Evolutionary conservation across 2,888 invertebrate species (phyloP), one percentile per base, ranked within the genome.

Genomic region (Aporophyla lueneburgensis): DNA sequence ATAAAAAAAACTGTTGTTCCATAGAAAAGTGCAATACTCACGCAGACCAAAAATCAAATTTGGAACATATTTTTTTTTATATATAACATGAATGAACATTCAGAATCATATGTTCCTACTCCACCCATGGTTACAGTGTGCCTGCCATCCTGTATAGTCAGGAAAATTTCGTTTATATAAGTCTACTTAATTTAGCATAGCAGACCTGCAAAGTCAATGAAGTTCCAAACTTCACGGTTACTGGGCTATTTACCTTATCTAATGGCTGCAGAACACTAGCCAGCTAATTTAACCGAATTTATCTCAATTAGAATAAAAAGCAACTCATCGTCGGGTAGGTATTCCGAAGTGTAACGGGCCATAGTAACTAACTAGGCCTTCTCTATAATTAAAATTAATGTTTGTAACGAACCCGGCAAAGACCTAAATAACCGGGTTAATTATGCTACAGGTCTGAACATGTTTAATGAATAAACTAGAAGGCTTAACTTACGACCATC

Each of bases 341-440:
- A 51, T 58, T 81, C 49, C 21, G 19, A 71, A 61, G 24, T 33
- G 33, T 63, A 51, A 56, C 51, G 7, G 33, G 14, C 16, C 56
- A 43, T 62, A 63, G n/a, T 43, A 59, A 33, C 21, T 53, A 75
- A 75, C 40, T 46, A 58, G 51, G 51, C 82, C n/a, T 63, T 78
- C 27, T 19, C 33, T 82, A 58, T 63, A 65, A 81, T 78, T 78
- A 65, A 76, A 76, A 81, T 76, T 53, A 53, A 78, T 76, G 63
- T 19, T 58, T 58, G 9, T 58, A 33, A 58, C 21, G 56, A 53
- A 78, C 5, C 76, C 24, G 21, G 62, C 46, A 33, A 74, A 51
- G 1, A 58, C 51, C 16, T 46, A 53, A 63, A 19, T 58, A 24
- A 24, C 58, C 21, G 62, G 56, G 51, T 81, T 51, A 12, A 12